Percentiles rank a stretch among this genome's conserved stretches.
Evolutionary conservation across 2,113 vertebrate genomes (phyloP).

Genomic region (Nerophis ophidion): DNA sequence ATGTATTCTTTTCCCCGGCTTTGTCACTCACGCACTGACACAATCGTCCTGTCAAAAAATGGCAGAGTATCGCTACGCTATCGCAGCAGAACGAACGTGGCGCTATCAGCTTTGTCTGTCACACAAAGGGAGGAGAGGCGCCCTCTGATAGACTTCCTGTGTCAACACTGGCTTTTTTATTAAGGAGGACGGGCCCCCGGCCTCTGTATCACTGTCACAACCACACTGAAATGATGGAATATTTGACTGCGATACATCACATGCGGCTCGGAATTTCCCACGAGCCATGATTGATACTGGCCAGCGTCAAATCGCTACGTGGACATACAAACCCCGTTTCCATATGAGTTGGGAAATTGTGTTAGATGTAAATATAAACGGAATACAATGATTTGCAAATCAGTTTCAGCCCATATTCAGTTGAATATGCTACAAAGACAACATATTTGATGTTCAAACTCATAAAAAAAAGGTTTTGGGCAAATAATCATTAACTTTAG

Average conservation of each 20-base stretch:
- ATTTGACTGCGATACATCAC: constrained; percentile 28
- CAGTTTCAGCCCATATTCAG: too few species aligned
- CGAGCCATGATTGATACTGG: constrained; percentile 29
- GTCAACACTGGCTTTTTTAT: constrained; percentile 57
- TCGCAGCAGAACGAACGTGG: constrained; percentile 34
- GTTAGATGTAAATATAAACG: too few species aligned
- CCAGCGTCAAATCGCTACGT: constrained; percentile 17
- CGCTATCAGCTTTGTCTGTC: constrained; percentile 50
- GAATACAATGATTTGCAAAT: too few species aligned
- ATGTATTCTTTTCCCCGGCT: constrained; percentile 3
- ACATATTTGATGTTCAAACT: too few species aligned
- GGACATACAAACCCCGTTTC: too few species aligned
- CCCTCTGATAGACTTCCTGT: constrained; percentile 52
- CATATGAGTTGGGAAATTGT: too few species aligned
- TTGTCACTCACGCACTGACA: constrained; percentile 33
- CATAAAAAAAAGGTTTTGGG: too few species aligned
- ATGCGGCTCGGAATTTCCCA: constrained; percentile 25
- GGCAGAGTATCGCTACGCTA: constrained; percentile 49
- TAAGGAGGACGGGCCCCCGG: constrained; percentile 24
- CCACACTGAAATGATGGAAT: constrained; percentile 13
- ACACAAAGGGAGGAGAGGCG: constrained; percentile 45
- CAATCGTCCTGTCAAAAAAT: constrained; percentile 41
- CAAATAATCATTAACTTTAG: too few species aligned
- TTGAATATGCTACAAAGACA: too few species aligned
- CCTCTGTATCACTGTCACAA: constrained; percentile 31